Evolutionary conservation across 2,113 vertebrate species (phyloP).

Genomic region (Xiphias gladius): DNA sequence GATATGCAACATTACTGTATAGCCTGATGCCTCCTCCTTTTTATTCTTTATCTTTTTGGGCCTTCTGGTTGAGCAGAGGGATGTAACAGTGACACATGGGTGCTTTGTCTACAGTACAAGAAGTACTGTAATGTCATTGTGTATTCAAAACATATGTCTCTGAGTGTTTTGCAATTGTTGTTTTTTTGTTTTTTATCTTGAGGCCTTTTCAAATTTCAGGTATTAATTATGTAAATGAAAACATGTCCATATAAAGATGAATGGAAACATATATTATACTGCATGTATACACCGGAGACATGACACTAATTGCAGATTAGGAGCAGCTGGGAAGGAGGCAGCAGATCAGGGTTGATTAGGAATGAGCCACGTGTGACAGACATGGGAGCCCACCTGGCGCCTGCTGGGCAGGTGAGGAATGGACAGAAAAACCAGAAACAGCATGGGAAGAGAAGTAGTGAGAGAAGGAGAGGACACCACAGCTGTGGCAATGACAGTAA

Average conservation of each 20-base stretch:
- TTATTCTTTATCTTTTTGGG: too few relatives aligned
- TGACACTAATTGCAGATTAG: neutral
- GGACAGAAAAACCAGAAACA: neutral
- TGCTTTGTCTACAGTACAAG: too few relatives aligned
- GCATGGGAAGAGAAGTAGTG: neutral
- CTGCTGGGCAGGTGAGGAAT: slow-evolving; percentile 8
- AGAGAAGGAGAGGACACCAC: slow-evolving; percentile 8
- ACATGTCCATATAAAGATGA: neutral
- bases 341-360: neutral
- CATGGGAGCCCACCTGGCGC: neutral
- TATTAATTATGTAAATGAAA: too few relatives aligned
- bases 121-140: too few relatives aligned
- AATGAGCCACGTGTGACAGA: neutral
- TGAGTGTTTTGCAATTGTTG: too few relatives aligned
- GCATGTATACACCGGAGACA: neutral
- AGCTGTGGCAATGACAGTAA: neutral
- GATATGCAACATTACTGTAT: too few relatives aligned
- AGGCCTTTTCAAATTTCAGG: too few relatives aligned
- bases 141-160: too few relatives aligned
- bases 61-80: too few relatives aligned
- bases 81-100: too few relatives aligned
- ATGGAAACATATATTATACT: neutral
- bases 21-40: too few relatives aligned
- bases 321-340: neutral
- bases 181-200: too few relatives aligned